Percentiles rank a stretch among this genome's conserved stretches.
Conservation (phyloP, 2,113 vertebrate species). For the Zeus faber region DNA sequence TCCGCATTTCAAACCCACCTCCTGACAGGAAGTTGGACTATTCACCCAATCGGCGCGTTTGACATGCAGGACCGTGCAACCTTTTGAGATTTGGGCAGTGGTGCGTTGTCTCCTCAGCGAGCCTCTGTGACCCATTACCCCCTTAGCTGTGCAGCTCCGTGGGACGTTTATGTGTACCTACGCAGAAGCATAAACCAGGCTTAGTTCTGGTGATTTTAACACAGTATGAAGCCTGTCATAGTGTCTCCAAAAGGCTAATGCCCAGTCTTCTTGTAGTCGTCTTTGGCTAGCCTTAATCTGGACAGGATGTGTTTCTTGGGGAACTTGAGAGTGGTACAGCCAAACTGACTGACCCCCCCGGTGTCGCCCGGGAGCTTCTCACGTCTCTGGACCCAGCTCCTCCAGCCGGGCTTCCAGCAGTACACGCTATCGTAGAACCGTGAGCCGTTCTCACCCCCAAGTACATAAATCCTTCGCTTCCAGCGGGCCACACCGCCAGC, state of each 20-base stretch:
- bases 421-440: constrained; percentile 79
- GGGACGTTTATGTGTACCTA: no score
- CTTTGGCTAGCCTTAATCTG: constrained; percentile 71
- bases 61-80: no score
- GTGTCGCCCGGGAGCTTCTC: constrained; percentile 78
- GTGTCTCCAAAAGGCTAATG: constrained; percentile 25
- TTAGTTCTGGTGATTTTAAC: no score
- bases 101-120: no score
- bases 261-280: constrained; percentile 60
- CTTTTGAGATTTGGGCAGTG: no score
- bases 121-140: no score
- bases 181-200: no score
- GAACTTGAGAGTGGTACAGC: constrained; percentile 80
- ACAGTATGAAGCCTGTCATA: no score
- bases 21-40: no score
- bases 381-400: constrained; percentile 80
- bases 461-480: constrained; percentile 79
- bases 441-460: constrained; percentile 78
- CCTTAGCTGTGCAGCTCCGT: no score
- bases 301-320: constrained; percentile 80
- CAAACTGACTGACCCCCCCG: constrained; percentile 78
- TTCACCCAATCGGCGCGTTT: no score
- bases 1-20: no score
- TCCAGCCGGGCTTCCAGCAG: constrained; percentile 83
- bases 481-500: constrained; percentile 78